These are phyloP conservation scores for Sylvia atricapilla DNA, from an alignment of 2,113 vertebrate species.

Conservation along the genomic window DNA sequence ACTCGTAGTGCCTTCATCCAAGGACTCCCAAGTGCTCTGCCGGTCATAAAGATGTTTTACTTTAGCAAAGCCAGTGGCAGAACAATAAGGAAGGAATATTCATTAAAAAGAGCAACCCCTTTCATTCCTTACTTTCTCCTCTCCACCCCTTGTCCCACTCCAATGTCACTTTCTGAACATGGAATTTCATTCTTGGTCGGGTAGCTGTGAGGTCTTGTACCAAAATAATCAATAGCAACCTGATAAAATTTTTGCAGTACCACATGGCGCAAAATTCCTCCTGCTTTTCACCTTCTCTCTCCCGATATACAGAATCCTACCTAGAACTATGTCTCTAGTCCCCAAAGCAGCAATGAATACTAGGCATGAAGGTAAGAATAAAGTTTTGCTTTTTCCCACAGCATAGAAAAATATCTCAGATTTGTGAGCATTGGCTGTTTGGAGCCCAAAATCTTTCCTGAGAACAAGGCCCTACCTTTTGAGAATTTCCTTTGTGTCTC, in stretches of 20 bases:
- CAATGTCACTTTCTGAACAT: neutral
- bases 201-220: neutral
- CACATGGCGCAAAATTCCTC: neutral
- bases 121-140: neutral
- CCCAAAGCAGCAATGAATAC: neutral
- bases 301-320: neutral
- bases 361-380: neutral
- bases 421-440: neutral
- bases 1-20: neutral
- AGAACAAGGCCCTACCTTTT: neutral
- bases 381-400: neutral
- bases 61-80: neutral
- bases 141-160: neutral
- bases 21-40: neutral
- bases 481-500: neutral
- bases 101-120: neutral
- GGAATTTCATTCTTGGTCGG: neutral
- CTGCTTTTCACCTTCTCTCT: neutral
- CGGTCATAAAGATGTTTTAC: neutral
- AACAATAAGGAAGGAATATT: neutral
- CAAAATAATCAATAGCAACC: neutral
- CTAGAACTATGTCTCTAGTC: neutral
- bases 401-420: neutral
- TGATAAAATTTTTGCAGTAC: neutral
- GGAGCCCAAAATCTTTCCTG: neutral